Conservation (phyloP, 2,797 vertebrate genomes). For the Tiaroga cobitis region DNA sequence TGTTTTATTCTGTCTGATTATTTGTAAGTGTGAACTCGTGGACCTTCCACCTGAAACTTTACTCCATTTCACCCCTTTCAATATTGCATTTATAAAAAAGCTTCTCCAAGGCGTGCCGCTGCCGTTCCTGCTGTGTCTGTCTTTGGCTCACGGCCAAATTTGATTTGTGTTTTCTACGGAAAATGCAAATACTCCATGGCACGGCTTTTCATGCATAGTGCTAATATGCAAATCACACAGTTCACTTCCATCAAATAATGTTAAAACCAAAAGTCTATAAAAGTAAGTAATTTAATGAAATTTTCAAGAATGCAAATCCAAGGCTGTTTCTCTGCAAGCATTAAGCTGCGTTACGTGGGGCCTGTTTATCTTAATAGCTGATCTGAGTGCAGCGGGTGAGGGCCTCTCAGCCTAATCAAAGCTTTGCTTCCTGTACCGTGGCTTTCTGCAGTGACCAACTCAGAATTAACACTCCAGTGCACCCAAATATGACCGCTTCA, state of each 20-base stretch:
- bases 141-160: conserved; percentile 73
- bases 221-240: conserved; percentile 63
- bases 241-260: conserved; percentile 69
- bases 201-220: conserved; percentile 53
- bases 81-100: background rate
- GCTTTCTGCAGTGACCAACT: conserved; percentile 79
- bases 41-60: background rate
- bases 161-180: conserved; percentile 63
- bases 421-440: conserved; percentile 81
- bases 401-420: conserved; percentile 78
- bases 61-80: background rate
- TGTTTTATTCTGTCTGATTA: no score
- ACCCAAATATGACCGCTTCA: conserved; percentile 77
- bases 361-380: conserved; percentile 83
- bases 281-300: conserved; percentile 84
- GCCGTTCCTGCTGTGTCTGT: conserved; percentile 1
- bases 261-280: conserved; percentile 78
- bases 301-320: conserved; percentile 82
- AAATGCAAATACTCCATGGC: conserved; percentile 49
- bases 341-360: conserved; percentile 78
- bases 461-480: conserved; percentile 79
- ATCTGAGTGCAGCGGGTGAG: conserved; percentile 77
- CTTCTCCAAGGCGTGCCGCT: background rate
- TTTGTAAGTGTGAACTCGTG: no score
- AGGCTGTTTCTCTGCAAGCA: conserved; percentile 75